Evolutionary conservation across 2,113 vertebrate genomes (phyloP).

Genomic region (Lanius ludovicianus): DNA sequence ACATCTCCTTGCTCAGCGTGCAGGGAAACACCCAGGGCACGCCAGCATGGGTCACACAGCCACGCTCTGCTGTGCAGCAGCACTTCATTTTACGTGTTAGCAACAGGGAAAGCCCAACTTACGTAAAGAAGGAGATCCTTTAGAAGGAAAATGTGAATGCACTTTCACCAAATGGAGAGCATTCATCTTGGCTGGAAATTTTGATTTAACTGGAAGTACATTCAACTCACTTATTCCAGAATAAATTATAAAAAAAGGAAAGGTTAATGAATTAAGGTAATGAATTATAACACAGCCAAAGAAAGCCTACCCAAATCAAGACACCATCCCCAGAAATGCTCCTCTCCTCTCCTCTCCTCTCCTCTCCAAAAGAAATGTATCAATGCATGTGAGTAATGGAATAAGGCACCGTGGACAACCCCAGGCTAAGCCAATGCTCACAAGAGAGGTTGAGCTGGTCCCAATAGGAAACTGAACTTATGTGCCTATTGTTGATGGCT

Average conservation of each 20-base stretch:
- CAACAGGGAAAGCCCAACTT: neutral
- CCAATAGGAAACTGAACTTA: neutral
- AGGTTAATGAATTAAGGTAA: neutral
- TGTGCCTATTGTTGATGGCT: neutral
- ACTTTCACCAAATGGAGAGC: neutral
- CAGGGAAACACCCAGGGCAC: neutral
- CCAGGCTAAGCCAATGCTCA: neutral
- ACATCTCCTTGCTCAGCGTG: neutral
- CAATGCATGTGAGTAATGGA: neutral
- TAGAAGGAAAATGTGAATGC: neutral
- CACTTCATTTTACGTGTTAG: neutral
- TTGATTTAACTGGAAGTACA: neutral
- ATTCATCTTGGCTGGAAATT: conserved; percentile 7
- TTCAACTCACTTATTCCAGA: neutral
- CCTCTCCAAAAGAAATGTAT: neutral
- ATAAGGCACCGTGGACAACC: neutral
- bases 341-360: neutral
- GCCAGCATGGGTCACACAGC: neutral
- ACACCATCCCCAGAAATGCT: neutral
- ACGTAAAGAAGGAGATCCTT: neutral
- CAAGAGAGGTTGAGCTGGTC: neutral
- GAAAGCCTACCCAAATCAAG: neutral
- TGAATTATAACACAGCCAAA: neutral
- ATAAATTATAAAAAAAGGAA: neutral
- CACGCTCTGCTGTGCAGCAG: neutral